Base-by-base conservation (phyloP, 2,888 invertebrate genomes). In the Leptarthrus brevirostris region DNA sequence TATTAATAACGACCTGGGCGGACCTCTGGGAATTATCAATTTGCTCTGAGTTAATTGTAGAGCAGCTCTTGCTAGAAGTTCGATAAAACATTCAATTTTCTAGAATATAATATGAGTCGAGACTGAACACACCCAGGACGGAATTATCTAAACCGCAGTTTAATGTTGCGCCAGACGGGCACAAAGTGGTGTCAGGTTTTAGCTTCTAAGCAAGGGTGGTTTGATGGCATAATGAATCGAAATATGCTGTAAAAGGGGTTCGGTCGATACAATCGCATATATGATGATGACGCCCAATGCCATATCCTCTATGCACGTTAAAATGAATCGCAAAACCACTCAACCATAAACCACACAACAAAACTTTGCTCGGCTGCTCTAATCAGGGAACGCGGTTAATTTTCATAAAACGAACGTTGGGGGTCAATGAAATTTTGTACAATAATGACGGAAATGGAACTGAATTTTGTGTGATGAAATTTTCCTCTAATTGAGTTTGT, bases 141-240 rank as follows among this genome's bases (percentile, higher is more conserved):
- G 44, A 22, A 64, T 64, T 44, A n/a, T 16, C 44, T 24, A 64
- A 64, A 64, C 64, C 64, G 44, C 64, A 64, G 44, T 24, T 22
- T 24, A 40, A 64, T 64, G 64, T 47, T 24, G 22, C 44, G 64
- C 40, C 64, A 64, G 64, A 64, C 64, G 64, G 64, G 40, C 22
- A 47, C 24, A 64, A 64, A 47, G 22, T 64, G 64, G 64, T 47
- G 44, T 44, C 26, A 47, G 64, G 26, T 64, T 64, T 14, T 44
- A 22, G 12, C 22, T 36, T 22, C 64, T 64, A 34, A 64, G 36
- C 24, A 44, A 22, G 16, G 44, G 16, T 49, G 49, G 16, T 0
- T 5, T 22, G 30, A 16, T 34, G 16, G 12, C 44, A 36, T 24
- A 64, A 44, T 64, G 58, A 34, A 58, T 58, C 18, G 36, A 36